Evolutionary conservation across 2,113 vertebrate species (phyloP).

Genomic region (Trichechus manatus): DNA sequence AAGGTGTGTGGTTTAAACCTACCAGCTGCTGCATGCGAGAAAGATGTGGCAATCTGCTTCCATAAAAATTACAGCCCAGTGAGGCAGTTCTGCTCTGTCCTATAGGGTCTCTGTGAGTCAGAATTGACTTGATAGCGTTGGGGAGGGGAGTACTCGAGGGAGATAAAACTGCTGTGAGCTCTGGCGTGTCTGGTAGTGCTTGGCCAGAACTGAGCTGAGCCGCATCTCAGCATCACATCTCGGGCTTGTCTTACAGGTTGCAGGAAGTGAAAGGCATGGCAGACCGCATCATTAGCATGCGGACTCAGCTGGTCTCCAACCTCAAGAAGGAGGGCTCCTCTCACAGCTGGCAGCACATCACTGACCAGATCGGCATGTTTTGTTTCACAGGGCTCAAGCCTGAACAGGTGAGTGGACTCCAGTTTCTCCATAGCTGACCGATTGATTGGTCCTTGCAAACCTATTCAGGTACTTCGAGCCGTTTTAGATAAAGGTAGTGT

Average conservation of each 20-base stretch:
- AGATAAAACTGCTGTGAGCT: neutral
- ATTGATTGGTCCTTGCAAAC: neutral
- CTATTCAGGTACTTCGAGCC: neutral
- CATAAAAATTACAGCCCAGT: neutral
- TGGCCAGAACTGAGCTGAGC: neutral
- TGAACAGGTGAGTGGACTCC: conserved; percentile 90
- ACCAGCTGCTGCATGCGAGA: neutral
- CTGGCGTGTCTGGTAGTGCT: neutral
- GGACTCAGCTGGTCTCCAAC: conserved; percentile 94
- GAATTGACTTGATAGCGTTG: neutral
- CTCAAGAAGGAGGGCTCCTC: conserved; percentile 97
- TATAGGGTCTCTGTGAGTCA: neutral
- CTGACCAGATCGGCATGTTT: conserved; percentile 99
- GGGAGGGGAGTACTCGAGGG: neutral
- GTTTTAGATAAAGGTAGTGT: neutral
- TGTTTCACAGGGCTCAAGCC: conserved; percentile 98
- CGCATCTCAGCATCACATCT: neutral
- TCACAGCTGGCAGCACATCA: conserved; percentile 98
- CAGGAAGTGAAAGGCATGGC: conserved; percentile 97
- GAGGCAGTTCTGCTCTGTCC: neutral
- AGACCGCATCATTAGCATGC: conserved; percentile 97
- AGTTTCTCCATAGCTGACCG: neutral
- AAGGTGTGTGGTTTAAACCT: neutral
- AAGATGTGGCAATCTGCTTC: neutral
- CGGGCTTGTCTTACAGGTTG: conserved; percentile 88